Conservation (phyloP, 2,113 vertebrate species). For the Peromyscus maniculatus region DNA sequence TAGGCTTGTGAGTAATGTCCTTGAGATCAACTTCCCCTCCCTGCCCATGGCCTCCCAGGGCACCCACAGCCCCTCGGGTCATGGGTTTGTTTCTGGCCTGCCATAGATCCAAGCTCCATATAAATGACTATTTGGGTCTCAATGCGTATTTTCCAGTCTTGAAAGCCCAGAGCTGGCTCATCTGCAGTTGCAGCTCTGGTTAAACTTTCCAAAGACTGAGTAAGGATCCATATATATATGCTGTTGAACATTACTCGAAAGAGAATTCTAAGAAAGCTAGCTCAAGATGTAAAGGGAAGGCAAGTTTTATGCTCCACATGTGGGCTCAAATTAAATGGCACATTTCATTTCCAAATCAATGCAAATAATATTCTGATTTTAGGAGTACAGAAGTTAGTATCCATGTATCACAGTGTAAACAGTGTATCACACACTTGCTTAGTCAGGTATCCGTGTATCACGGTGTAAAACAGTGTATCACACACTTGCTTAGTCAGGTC, state of each 20-base stretch:
- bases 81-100: constrained; percentile 4
- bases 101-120: background rate
- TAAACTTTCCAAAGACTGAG: constrained; percentile 48
- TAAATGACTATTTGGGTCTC: background rate
- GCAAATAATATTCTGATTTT: background rate
- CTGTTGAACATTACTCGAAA: constrained; percentile 26
- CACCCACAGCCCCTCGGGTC: background rate
- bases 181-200: background rate
- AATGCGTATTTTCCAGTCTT: constrained; percentile 37
- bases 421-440: too few relatives aligned
- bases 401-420: too few relatives aligned
- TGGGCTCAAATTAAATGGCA: background rate
- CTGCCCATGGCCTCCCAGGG: background rate
- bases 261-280: constrained; percentile 49
- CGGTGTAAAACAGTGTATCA: too few relatives aligned
- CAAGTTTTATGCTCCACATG: background rate
- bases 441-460: too few relatives aligned
- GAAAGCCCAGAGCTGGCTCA: constrained; percentile 45
- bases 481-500: too few relatives aligned
- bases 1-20: background rate
- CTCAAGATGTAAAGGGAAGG: background rate
- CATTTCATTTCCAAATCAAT: background rate
- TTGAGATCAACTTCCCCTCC: rapidly evolving
- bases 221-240: background rate
- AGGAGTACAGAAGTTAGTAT: background rate